These are phyloP conservation scores for Meteorus sp. DNA, from an alignment of 1,140 invertebrate genomes.

Conservation along the genomic window DNA sequence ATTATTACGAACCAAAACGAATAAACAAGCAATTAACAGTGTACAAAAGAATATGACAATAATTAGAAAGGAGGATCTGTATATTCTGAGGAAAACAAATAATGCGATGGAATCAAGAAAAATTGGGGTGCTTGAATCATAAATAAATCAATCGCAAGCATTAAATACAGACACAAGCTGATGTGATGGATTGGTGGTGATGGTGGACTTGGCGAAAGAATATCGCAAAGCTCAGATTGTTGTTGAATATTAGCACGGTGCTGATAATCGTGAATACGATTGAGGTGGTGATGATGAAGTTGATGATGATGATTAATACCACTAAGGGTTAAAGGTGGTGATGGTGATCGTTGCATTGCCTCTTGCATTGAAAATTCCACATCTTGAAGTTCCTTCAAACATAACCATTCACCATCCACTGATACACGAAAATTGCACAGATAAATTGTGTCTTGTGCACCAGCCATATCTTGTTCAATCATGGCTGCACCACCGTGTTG, in stretches of 20 bases:
- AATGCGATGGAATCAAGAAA: no score
- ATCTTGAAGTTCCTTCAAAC: constrained; percentile 89
- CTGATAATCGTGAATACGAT: constrained; percentile 23
- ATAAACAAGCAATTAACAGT: no score
- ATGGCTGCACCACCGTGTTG: constrained; percentile 52
- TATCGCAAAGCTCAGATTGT: constrained; percentile 51
- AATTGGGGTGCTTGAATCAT: no score
- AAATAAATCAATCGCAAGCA: constrained; percentile 28
- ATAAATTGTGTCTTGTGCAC: constrained; percentile 94
- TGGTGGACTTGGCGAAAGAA: constrained; percentile 49
- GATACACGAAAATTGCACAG: constrained; percentile 96
- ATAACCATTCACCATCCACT: constrained; percentile 97
- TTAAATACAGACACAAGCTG: constrained; percentile 59
- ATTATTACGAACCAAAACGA: no score
- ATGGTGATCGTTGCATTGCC: constrained; percentile 65
- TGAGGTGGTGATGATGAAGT: constrained; percentile 32
- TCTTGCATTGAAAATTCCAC: constrained; percentile 78
- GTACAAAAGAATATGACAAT: no score
- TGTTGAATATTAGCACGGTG: constrained; percentile 34
- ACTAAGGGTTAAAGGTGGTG: constrained; percentile 54
- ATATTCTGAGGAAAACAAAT: no score
- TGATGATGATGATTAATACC: constrained; percentile 44
- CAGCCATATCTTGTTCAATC: constrained; percentile 72
- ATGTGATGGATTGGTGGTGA: constrained; percentile 56
- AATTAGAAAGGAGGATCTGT: no score